A percentile compares a stretch with the other conserved stretches of the same genome.
These are phyloP conservation scores for Cyphomyrus discorhynchus DNA, from an alignment of 2,113 vertebrate species.

Conservation along the genomic window DNA sequence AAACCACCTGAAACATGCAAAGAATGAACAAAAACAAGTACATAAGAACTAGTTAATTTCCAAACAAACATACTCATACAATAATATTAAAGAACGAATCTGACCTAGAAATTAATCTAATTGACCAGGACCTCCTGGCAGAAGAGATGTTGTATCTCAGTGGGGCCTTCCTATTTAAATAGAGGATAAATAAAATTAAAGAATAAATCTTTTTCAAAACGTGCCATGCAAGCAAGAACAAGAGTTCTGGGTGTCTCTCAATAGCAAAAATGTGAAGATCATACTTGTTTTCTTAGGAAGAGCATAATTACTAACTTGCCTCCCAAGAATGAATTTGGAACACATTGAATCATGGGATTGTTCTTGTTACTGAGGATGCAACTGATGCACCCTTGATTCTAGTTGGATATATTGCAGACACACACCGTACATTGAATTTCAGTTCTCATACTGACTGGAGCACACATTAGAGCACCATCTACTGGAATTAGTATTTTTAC, in stretches of 20 bases:
- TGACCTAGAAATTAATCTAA: background rate
- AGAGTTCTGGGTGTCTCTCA: background rate
- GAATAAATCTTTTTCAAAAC: background rate
- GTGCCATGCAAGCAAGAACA: background rate
- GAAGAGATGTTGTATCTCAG: background rate
- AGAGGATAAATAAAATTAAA: background rate
- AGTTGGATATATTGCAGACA: background rate
- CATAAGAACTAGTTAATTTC: background rate
- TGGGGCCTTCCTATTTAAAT: background rate
- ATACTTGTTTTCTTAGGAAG: background rate
- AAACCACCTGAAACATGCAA: background rate
- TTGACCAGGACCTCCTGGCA: background rate
- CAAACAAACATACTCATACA: background rate
- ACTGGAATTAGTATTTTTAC: background rate
- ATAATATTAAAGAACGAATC: background rate
- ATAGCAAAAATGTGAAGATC: background rate
- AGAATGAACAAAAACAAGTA: background rate
- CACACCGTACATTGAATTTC: background rate
- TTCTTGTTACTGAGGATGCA: too few species aligned
- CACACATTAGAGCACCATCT: background rate
- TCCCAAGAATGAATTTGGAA: background rate
- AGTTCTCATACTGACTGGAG: background rate
- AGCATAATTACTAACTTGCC: too few species aligned
- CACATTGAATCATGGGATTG: too few species aligned
- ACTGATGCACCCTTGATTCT: background rate